Percentiles rank a stretch among this genome's conserved stretches.
Conservation (phyloP, 2,797 vertebrate genomes). For the Cynopterus sphinx region DNA sequence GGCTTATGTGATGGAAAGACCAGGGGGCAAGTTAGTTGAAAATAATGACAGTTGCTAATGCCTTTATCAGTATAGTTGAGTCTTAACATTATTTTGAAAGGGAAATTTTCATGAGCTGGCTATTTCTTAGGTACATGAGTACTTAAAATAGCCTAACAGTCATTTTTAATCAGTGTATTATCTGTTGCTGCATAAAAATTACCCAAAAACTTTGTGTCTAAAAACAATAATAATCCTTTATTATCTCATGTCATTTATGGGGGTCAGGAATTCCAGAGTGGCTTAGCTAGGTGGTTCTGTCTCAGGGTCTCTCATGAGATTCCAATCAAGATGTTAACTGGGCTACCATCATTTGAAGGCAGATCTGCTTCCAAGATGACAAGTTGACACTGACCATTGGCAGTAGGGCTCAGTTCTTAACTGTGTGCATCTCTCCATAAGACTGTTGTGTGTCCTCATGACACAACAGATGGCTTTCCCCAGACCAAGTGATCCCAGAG, state of each 20-base stretch:
- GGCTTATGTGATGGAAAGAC: background rate
- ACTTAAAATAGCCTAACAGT: background rate
- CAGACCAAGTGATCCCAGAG: background rate
- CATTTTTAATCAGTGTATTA: background rate
- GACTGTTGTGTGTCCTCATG: background rate
- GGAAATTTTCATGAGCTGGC: background rate
- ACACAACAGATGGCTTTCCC: background rate
- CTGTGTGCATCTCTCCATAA: background rate
- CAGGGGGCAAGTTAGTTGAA: background rate
- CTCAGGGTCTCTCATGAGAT: background rate
- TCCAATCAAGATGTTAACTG: background rate
- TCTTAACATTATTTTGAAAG: slow-evolving; percentile 7
- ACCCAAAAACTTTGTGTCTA: slow-evolving; percentile 3
- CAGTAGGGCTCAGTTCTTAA: background rate
- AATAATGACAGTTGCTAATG: background rate
- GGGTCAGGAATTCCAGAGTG: background rate
- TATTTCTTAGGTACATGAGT: background rate
- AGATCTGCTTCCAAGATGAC: background rate
- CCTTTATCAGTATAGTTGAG: background rate
- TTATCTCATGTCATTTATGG: background rate
- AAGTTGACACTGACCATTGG: background rate
- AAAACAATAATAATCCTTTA: background rate
- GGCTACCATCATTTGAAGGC: background rate
- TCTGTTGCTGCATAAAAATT: background rate
- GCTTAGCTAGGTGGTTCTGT: background rate